These are phyloP conservation scores for Carollia perspicillata DNA, from an alignment of 2,113 vertebrate genomes.

Conservation along the genomic window DNA sequence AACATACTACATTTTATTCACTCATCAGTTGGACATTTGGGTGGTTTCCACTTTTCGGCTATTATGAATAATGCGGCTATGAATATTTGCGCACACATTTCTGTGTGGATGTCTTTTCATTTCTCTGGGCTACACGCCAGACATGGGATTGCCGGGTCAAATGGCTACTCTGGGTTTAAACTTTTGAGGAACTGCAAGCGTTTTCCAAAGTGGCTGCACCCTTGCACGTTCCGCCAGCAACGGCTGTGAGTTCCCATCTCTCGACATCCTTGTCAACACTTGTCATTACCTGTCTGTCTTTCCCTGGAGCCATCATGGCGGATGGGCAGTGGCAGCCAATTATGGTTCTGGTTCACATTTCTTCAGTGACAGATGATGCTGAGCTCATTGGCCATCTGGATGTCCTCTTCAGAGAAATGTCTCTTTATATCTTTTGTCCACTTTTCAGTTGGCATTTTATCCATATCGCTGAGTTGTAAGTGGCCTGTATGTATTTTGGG, in stretches of 20 bases:
- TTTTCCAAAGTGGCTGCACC: not conserved
- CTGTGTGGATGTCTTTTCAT: not conserved
- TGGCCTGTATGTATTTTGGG: not conserved
- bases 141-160: not conserved
- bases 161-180: not conserved
- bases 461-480: not conserved
- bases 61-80: not conserved
- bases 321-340: not conserved
- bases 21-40: not conserved
- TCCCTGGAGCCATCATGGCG: not conserved
- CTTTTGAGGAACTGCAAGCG: not conserved
- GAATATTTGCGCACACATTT: not conserved
- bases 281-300: not conserved
- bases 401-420: not conserved
- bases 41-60: not conserved
- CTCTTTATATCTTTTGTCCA: not conserved
- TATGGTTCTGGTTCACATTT: not conserved
- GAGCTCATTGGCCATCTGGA: not conserved
- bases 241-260: not conserved
- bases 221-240: not conserved
- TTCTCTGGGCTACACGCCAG: not conserved
- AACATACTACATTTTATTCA: not conserved
- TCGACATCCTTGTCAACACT: not conserved
- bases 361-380: not conserved
- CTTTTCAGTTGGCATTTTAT: not conserved